phyloP scores from a whole-genome alignment of 1,140 invertebrate genomes.

The Pteromalus puparum region DNA sequence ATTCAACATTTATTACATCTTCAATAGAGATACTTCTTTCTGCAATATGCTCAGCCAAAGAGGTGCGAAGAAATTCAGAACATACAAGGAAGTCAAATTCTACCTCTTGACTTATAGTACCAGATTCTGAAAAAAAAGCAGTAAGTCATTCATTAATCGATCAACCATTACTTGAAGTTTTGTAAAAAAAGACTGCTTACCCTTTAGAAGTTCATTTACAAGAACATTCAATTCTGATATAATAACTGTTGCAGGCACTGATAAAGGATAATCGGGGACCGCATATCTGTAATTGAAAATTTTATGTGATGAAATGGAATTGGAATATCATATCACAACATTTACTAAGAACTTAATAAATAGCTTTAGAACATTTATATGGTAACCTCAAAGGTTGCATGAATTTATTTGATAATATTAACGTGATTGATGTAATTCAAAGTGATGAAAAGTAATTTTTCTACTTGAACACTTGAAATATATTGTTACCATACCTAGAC shows the following conservation, averaged over 20 bases:
- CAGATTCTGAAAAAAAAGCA: conserved; percentile 62
- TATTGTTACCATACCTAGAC: neutral
- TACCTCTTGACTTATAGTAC: conserved; percentile 74
- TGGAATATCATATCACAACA: too few species aligned
- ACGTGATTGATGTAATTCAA: too few species aligned
- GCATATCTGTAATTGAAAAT: conserved; percentile 84
- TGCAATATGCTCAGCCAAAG: conserved; percentile 82
- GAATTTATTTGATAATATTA: conserved; percentile 12
- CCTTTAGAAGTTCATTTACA: conserved; percentile 87
- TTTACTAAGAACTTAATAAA: too few species aligned
- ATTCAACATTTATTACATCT: conserved; percentile 90
- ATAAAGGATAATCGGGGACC: conserved; percentile 88
- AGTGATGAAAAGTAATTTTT: too few species aligned
- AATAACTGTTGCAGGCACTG: conserved; percentile 83
- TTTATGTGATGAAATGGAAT: conserved; percentile 6
- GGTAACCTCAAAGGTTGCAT: too few species aligned
- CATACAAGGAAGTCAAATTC: conserved; percentile 94
- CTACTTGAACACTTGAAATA: too few species aligned
- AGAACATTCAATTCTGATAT: conserved; percentile 85
- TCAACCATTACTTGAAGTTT: conserved; percentile 33
- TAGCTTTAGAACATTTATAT: too few species aligned
- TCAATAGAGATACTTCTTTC: conserved; percentile 84
- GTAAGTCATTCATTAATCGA: conserved; percentile 33
- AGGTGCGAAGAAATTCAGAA: conserved; percentile 85
- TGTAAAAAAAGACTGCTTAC: conserved; percentile 67